These are phyloP conservation scores for Puffinus mauretanicus DNA, from an alignment of 2,113 vertebrate genomes.

Conservation along the genomic window DNA sequence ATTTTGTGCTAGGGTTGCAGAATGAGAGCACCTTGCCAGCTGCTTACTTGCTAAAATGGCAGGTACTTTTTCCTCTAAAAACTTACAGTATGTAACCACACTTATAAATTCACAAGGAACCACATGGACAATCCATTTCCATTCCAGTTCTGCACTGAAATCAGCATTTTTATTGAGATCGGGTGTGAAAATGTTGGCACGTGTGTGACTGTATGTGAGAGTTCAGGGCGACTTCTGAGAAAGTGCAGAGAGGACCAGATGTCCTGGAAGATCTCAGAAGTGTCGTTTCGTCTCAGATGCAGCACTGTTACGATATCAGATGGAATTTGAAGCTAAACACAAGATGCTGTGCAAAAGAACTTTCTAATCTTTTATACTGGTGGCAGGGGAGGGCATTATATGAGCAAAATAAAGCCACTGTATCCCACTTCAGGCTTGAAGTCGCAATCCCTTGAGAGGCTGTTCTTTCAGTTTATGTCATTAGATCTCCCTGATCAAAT, in stretches of 20 bases:
- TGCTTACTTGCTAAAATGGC: not conserved
- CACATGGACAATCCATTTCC: not conserved
- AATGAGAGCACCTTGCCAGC: not conserved
- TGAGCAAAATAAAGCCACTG: not conserved
- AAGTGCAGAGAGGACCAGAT: not conserved
- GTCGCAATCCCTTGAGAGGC: not conserved
- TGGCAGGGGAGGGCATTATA: not conserved
- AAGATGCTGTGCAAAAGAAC: not conserved
- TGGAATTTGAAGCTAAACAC: not conserved
- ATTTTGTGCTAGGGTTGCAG: not conserved
- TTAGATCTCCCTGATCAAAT: conserved; percentile 29
- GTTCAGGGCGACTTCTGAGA: not conserved
- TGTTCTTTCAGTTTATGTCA: conserved; percentile 22
- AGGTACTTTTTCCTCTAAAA: not conserved
- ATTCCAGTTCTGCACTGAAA: not conserved
- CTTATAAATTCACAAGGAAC: not conserved
- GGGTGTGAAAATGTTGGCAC: not conserved
- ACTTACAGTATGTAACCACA: not conserved
- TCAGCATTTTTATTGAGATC: not conserved
- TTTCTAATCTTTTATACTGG: not conserved
- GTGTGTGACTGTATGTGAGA: not conserved
- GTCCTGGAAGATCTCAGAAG: not conserved
- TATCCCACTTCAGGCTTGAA: not conserved
- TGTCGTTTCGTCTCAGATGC: not conserved
- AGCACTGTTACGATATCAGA: not conserved